Evolutionary conservation across 2,797 vertebrate genomes (phyloP), one percentile per base, ranked within the genome.

Genomic region (Antennarius maculatus): DNA sequence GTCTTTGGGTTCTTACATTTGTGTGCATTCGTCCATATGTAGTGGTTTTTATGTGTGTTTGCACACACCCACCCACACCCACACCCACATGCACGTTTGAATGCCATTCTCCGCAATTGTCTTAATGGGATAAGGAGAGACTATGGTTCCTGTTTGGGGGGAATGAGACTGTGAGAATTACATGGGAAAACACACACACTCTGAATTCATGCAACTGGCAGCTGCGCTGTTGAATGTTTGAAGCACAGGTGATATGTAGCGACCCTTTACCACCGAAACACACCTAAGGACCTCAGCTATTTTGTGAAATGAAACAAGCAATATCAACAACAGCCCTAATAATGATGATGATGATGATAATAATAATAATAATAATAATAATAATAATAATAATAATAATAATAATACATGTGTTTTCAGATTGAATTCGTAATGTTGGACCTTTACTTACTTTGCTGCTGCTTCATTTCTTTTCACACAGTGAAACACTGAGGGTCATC

Each of bases 71-170:
- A 42, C 56, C 55, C 11, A 17, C 16, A 49, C 4, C 15, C 12
- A 17, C 62, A 66, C 65, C 73, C 52, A 6, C 62, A 69, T 67
- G 74, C 61, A 74, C 2, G 18, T 69, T 85, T 83, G 76, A 87
- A 82, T 83, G 81, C 88, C 79, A 86, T 81, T 81, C 77, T 90
- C 91, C 82, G 82, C 85, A 81, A 85, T 83, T 91, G 86, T 92
- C 86, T 83, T 91, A 92, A 90, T 92, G 87, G 88, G 87, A 90
- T 86, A 91, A 90, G 77, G 77, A 81, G 76, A 88, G 77, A 84
- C 86, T 86, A 74, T 86, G 74, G 91, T 91, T 92, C 89, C 87
- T 91, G 87, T 89, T 89, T 43, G 80, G 82, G 87, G 78, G 84
- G 88, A 82, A 23, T 80, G 78, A 76, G 64, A 85, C 88, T 92